Conservation (phyloP, 2,888 invertebrate species). For the Entomobrya proxima region DNA sequence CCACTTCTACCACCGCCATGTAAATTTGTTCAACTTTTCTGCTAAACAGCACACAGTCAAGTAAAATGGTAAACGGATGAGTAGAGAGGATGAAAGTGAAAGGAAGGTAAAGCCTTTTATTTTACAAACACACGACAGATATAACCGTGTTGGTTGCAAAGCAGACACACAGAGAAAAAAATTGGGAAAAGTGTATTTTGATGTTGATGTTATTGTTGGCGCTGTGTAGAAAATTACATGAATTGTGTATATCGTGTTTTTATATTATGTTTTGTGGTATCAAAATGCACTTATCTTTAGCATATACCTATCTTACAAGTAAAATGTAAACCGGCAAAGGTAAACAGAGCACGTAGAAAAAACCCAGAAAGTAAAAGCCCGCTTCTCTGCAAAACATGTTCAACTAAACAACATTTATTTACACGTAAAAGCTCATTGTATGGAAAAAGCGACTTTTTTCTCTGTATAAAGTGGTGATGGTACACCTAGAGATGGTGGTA, state of each 20-base stretch:
- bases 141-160: background rate
- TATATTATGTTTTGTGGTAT: background rate
- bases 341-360: background rate
- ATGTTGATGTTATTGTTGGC: slow-evolving; percentile 19
- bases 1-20: too few relatives aligned
- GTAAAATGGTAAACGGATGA: slow-evolving; percentile 25
- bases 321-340: background rate
- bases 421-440: too few relatives aligned
- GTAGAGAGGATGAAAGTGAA: slow-evolving; percentile 15
- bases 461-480: too few relatives aligned
- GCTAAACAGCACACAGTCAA: background rate
- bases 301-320: background rate
- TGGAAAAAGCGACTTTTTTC: too few relatives aligned
- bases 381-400: too few relatives aligned
- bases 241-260: background rate
- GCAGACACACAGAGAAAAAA: background rate
- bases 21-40: background rate
- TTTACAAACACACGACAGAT: slow-evolving; percentile 2
- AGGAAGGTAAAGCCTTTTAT: slow-evolving; percentile 2
- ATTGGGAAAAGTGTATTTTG: slow-evolving; percentile 9
- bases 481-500: too few relatives aligned
- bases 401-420: too few relatives aligned
- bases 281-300: background rate
- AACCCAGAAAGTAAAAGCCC: too few relatives aligned
- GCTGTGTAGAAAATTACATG: slow-evolving; percentile 7